Conservation (phyloP, 2,888 invertebrate genomes). For the Leptopilina drosophilae region DNA sequence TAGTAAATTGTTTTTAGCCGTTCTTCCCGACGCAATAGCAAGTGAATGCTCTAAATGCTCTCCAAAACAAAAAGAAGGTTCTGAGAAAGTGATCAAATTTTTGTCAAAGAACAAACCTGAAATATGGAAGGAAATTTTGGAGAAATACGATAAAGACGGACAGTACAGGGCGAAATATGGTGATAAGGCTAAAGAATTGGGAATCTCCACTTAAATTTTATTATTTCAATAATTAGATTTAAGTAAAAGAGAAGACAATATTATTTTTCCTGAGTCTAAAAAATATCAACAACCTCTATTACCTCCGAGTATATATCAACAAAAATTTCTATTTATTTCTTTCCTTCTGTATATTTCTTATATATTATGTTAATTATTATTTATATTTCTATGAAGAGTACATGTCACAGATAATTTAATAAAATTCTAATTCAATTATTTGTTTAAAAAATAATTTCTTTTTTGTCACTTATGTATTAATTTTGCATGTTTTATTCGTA, state of each 20-base stretch:
- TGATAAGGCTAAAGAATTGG: conserved; percentile 76
- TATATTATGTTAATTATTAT: neutral
- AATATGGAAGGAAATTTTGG: conserved; percentile 82
- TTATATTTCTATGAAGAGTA: neutral
- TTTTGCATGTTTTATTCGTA: no score
- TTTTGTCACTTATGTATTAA: no score
- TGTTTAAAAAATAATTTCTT: neutral
- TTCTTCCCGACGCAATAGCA: conserved; percentile 85
- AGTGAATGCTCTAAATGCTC: conserved; percentile 84
- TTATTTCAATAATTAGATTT: neutral
- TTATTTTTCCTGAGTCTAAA: neutral
- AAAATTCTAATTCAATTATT: no score
- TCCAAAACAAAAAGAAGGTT: conserved; percentile 81
- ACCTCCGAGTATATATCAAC: neutral
- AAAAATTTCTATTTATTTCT: neutral
- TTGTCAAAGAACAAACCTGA: conserved; percentile 80
- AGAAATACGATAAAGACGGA: conserved; percentile 84
- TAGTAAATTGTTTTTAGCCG: conserved; percentile 76
- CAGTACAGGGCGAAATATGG: conserved; percentile 83
- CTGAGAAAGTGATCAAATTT: conserved; percentile 82
- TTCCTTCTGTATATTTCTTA: neutral
- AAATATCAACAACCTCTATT: conserved; percentile 19
- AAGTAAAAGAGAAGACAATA: neutral
- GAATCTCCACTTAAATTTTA: conserved; percentile 64
- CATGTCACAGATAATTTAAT: no score